Evolutionary conservation across 2,797 vertebrate species (phyloP), one percentile per base, ranked within the genome.

Genomic region (Enteromius afrohamiltoni): DNA sequence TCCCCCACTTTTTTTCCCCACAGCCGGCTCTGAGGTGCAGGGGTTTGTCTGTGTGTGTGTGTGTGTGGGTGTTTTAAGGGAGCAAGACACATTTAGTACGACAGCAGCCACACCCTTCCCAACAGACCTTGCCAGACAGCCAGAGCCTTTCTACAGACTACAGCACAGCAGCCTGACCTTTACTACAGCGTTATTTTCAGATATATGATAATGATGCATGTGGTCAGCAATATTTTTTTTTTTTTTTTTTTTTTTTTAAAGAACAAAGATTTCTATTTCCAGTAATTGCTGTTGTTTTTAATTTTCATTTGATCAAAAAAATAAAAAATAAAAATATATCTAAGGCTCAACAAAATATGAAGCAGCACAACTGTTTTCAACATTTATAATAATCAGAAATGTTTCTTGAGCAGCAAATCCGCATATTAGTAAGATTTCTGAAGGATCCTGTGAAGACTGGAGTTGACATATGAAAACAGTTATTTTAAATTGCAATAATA

Each of bases 41-140:
- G 51, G 62, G 75, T 86, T 67, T 80, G 53, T 81, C 45, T 45
- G 2, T 62, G 49, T 82, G 55, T 37, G 51, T 68, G 37, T 79
- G 85, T 75, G 75, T 78, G 84, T 78, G 82, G 31, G 80, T 78
- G 80, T 58, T 70, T 34, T 55, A 45, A 26, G 74, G 11, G 79
- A 60, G 84, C 26, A 55, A 49, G 82, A 79, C 84, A 88, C 86
- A 85, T 81, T 88, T 83, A 87, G 85, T 77, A 86, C 84, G 82
- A 82, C 51, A 81, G 80, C 79, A 82, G 86, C 85, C 87, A 86
- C 84, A 45, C 87, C 87, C 87, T 88, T 87, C 86, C 87, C 86
- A 83, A 53, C 76, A 80, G 51, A 79, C 70, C 74, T 85, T 49
- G 23, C 53, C 84, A 75, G 73, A 75, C 49, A 62, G 49, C 55